Percentiles rank a stretch among this genome's conserved stretches.
These are phyloP conservation scores for Lasioglossum vierecki DNA, from an alignment of 2,888 invertebrate species.

Conservation along the genomic window DNA sequence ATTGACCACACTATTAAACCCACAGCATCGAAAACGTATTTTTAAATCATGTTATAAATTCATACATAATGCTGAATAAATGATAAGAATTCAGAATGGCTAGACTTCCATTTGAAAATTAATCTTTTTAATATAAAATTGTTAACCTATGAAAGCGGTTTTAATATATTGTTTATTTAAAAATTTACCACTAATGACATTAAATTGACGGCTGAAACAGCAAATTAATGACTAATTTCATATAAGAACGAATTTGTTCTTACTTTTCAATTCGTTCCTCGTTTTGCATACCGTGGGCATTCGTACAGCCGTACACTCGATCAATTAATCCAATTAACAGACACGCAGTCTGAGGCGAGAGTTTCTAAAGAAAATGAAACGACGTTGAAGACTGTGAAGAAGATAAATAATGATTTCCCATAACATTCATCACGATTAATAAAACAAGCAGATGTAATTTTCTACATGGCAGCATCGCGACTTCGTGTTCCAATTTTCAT, in stretches of 20 bases:
- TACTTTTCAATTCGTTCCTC: neutral
- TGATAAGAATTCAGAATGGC: too few relatives aligned
- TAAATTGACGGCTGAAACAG: too few relatives aligned
- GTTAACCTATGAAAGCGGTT: too few relatives aligned
- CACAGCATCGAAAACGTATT: too few relatives aligned
- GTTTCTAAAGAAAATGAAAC: neutral
- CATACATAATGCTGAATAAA: too few relatives aligned
- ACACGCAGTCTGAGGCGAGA: neutral
- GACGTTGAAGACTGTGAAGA: neutral
- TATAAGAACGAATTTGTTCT: neutral
- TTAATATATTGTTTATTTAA: too few relatives aligned
- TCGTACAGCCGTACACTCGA: neutral
- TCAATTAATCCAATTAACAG: constrained; percentile 8
- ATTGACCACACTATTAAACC: too few relatives aligned
- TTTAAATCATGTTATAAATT: too few relatives aligned
- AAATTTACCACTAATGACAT: neutral
- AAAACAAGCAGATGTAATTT: neutral
- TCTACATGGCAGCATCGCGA: neutral
- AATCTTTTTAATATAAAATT: too few relatives aligned
- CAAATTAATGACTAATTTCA: too few relatives aligned
- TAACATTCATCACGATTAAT: neutral
- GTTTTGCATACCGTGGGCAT: neutral
- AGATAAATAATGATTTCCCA: neutral
- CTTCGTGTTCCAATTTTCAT: constrained; percentile 13
- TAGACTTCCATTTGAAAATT: too few relatives aligned